Evolutionary conservation across 2,797 vertebrate species (phyloP).

Genomic region (Mormyrus hasselquistii): DNA sequence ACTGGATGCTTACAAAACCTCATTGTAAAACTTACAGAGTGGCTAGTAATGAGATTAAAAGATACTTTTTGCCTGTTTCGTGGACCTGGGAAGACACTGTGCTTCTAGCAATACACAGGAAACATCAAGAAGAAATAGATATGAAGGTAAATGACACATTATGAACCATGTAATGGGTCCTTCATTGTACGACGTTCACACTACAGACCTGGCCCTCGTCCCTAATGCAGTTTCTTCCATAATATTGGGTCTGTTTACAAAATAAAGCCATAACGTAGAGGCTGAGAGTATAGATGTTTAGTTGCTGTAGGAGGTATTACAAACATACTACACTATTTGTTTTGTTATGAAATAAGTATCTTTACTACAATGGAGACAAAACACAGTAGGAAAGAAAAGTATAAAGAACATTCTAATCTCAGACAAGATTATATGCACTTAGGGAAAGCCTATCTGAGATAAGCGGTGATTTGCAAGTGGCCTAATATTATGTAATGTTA

Average conservation of each 20-base stretch:
- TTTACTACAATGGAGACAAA: not conserved
- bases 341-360: not conserved
- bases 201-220: not conserved
- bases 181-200: not conserved
- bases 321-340: not conserved
- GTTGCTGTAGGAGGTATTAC: not conserved
- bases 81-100: not conserved
- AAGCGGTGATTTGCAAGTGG: not conserved
- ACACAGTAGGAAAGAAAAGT: not conserved
- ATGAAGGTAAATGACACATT: not conserved
- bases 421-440: not conserved
- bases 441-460: not conserved
- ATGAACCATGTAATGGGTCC: not conserved
- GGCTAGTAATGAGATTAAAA: not conserved
- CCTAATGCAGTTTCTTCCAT: not conserved
- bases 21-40: not conserved
- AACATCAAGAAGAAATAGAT: not conserved
- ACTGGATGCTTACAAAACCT: not conserved
- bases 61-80: not conserved
- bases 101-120: not conserved
- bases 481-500: not conserved
- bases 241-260: not conserved
- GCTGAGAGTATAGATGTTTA: not conserved
- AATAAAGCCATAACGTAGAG: not conserved
- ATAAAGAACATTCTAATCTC: not conserved